These are phyloP conservation scores for Phocoena sinus DNA, from an alignment of 2,113 vertebrate genomes.

Conservation along the genomic window DNA sequence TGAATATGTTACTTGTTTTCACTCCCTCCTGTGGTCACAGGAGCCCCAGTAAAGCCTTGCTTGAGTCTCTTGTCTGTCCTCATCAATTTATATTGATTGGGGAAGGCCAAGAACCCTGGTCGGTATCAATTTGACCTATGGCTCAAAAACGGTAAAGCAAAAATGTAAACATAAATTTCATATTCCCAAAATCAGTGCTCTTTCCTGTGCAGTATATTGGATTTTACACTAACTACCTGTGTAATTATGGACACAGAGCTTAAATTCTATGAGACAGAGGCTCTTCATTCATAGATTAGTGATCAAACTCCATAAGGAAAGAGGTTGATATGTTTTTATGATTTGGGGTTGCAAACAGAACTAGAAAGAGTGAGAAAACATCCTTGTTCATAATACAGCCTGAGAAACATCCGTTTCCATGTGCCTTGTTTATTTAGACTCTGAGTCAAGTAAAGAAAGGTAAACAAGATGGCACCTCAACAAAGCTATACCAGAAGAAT, in stretches of 20 bases:
- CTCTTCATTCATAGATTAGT: background rate
- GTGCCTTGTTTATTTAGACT: background rate
- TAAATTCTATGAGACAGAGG: background rate
- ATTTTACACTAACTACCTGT: background rate
- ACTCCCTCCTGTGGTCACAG: background rate
- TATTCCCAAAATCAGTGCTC: background rate
- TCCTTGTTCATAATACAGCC: background rate
- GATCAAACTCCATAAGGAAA: background rate
- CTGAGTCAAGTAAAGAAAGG: background rate
- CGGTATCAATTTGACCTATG: background rate
- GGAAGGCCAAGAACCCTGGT: background rate
- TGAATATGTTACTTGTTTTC: background rate
- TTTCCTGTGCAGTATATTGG: background rate
- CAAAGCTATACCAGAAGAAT: background rate
- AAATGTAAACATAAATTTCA: background rate
- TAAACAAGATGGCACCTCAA: background rate
- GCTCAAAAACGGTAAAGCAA: background rate
- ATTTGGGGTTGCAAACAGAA: background rate
- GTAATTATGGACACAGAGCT: background rate
- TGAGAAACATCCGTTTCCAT: background rate
- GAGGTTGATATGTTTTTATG: background rate
- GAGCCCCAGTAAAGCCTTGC: background rate
- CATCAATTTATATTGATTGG: background rate
- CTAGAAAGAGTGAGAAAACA: background rate
- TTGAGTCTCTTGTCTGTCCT: background rate